Conservation (phyloP, 2,113 vertebrate genomes). For the Pipra filicauda region DNA sequence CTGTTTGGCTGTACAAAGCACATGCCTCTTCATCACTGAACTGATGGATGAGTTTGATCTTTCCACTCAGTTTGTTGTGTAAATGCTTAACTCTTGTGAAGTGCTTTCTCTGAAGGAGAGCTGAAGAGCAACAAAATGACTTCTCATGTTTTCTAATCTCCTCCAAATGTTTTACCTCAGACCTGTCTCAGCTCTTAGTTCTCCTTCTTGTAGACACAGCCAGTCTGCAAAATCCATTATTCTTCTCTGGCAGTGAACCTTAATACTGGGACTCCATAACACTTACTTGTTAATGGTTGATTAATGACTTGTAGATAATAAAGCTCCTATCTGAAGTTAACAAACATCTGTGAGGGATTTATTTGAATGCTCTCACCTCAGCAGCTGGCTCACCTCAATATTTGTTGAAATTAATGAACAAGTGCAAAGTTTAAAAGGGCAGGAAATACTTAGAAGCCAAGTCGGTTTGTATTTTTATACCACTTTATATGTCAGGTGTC, state of each 20-base stretch:
- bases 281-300: slow-evolving; percentile 59
- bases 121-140: slow-evolving; percentile 1
- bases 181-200: slow-evolving; percentile 5
- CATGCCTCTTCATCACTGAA: slow-evolving; percentile 36
- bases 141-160: slow-evolving; percentile 46
- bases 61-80: background rate
- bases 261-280: slow-evolving; percentile 14
- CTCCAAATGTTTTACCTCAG: slow-evolving; percentile 51
- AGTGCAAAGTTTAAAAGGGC: slow-evolving; percentile 55
- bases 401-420: slow-evolving; percentile 63
- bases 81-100: slow-evolving; percentile 46
- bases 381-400: slow-evolving; percentile 50
- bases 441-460: slow-evolving; percentile 56
- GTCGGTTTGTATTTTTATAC: slow-evolving; percentile 31
- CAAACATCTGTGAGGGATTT: slow-evolving; percentile 58
- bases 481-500: slow-evolving; percentile 32
- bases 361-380: slow-evolving; percentile 61
- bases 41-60: slow-evolving; percentile 45
- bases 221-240: slow-evolving; percentile 31
- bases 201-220: background rate
- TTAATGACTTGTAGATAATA: slow-evolving; percentile 56
- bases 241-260: slow-evolving; percentile 27
- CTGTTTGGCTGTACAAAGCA: slow-evolving; percentile 1
- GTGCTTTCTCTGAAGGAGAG: background rate
- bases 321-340: slow-evolving; percentile 55